Conservation (phyloP, 2,888 invertebrate species). For the Thysanoteuthis rhombus region DNA sequence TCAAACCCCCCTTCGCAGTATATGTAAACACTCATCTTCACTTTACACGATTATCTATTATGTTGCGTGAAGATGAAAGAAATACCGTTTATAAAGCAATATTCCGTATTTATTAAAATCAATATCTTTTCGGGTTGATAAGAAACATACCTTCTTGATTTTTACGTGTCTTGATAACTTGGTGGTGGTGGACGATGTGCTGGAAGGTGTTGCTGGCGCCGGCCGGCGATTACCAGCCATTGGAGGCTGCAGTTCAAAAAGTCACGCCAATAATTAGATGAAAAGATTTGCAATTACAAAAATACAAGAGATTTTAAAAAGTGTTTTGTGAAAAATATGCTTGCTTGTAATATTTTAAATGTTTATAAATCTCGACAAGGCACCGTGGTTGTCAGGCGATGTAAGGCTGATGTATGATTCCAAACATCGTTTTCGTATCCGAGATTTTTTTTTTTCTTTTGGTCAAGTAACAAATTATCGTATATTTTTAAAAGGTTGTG, state of each 20-base stretch:
- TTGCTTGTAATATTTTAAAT: background rate
- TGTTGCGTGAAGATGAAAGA: background rate
- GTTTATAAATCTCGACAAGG: background rate
- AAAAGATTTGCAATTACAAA: background rate
- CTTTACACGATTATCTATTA: background rate
- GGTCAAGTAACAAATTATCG: background rate
- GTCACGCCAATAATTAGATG: background rate
- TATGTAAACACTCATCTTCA: background rate
- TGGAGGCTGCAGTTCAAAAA: background rate
- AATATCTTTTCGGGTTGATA: background rate
- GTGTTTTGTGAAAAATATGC: background rate
- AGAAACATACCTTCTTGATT: slow-evolving; percentile 12
- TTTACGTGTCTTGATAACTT: background rate
- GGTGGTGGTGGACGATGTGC: background rate
- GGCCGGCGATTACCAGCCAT: background rate
- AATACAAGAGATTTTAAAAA: background rate
- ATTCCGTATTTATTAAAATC: background rate
- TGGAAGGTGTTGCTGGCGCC: background rate
- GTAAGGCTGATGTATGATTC: background rate
- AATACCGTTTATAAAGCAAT: background rate
- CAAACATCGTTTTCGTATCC: background rate
- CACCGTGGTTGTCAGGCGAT: background rate
- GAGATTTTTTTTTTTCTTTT: background rate
- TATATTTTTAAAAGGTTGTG: background rate
- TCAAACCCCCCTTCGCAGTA: background rate